phyloP scores from a whole-genome alignment of 2,797 vertebrate genomes.

The Spatula clypeata region DNA sequence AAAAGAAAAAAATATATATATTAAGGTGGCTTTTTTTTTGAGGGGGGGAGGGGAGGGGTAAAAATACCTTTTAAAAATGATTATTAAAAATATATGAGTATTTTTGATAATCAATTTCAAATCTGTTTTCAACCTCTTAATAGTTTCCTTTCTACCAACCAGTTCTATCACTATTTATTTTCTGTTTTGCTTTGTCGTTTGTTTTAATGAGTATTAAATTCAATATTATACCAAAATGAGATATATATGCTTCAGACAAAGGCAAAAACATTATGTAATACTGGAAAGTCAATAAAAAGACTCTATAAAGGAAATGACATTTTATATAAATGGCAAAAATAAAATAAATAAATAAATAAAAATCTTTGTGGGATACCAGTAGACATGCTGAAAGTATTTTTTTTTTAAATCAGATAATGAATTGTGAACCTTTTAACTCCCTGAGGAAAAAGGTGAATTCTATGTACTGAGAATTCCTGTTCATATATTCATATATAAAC shows the following conservation, averaged over 20 bases:
- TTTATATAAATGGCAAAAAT: background rate
- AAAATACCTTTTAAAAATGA: background rate
- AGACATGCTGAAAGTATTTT: background rate
- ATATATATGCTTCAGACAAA: background rate
- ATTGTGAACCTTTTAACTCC: background rate
- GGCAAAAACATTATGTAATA: background rate
- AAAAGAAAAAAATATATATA: background rate
- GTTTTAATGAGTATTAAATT: background rate
- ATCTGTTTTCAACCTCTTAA: background rate
- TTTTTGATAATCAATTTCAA: background rate
- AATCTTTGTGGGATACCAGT: too few relatives aligned
- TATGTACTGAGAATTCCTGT: background rate
- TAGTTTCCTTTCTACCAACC: background rate
- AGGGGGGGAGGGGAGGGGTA: fast-evolving
- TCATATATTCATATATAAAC: background rate
- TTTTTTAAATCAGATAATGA: background rate
- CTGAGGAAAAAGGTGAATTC: background rate
- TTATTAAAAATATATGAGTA: background rate
- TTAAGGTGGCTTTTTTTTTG: background rate
- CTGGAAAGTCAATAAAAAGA: background rate
- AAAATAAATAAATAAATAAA: background rate
- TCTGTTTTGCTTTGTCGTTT: background rate
- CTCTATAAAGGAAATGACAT: background rate
- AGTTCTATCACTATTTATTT: background rate
- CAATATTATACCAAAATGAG: background rate